Conservation (phyloP, 2,797 vertebrate genomes). For the Acropternis orthonyx region DNA sequence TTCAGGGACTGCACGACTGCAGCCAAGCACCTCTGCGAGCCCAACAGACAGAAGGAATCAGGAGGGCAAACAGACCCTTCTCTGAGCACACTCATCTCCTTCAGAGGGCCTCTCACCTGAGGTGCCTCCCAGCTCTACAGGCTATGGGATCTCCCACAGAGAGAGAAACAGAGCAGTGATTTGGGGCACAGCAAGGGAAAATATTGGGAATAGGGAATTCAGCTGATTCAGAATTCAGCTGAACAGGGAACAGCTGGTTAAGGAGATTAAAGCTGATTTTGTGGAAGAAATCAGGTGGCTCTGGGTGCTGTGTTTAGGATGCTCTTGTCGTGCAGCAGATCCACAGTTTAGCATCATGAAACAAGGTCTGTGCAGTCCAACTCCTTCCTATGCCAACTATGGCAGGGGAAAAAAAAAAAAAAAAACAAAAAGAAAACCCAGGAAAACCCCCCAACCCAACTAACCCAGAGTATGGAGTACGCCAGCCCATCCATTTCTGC, state of each 20-base stretch:
- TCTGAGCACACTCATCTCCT: not conserved
- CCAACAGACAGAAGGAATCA: not conserved
- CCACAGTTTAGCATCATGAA: not conserved
- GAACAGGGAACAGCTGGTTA: not conserved
- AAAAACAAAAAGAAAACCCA: not conserved
- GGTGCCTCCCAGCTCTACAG: not conserved
- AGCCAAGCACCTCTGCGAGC: not conserved
- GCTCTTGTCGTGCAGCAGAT: not conserved
- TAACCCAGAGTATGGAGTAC: not conserved
- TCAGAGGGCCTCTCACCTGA: not conserved
- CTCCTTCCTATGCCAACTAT: not conserved
- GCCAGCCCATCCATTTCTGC: not conserved
- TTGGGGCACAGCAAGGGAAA: not conserved
- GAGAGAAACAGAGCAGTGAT: not conserved
- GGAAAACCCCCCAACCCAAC: not conserved
- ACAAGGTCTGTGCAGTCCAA: not conserved
- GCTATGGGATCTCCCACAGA: not conserved
- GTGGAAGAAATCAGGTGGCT: not conserved
- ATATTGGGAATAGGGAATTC: not conserved
- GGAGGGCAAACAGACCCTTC: not conserved
- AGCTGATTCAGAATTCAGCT: not conserved
- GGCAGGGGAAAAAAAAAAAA: not conserved
- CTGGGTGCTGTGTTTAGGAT: not conserved
- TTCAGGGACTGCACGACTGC: not conserved
- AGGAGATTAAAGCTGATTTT: not conserved